Evolutionary conservation across 53 echinoderm and acorn worm species (phyloP), one percentile per base, ranked within the genome.

Genomic region (Echinarachnius parma): DNA sequence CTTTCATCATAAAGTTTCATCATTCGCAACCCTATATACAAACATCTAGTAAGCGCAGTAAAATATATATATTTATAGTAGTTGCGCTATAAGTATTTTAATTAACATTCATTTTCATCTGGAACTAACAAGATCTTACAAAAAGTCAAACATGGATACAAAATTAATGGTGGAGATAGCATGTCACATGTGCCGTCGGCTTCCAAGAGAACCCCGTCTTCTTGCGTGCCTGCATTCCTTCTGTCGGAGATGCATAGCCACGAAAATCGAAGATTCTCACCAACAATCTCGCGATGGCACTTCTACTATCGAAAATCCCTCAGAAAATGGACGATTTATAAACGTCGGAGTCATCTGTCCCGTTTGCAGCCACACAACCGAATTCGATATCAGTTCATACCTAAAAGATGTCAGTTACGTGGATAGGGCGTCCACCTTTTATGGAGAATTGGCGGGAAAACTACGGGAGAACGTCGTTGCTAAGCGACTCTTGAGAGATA

Each of bases 151-250:
- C 11, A 49, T 49, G 50, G 19, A 49, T 49, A 4, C 10, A 4
- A 9, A 9, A 18, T 4, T 49, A 4, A 4, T 13, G 19, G 18
- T 4, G 18, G 50, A 49, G 50, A 49, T 49, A 10, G 18, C 50
- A 10, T 49, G 50, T 49, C 19, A 9, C 4, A 10, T 49, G 13
- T 49, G 50, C 18, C 13, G 50, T 18, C 50, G 19, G 10, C 13
- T 49, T 19, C 13, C 50, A 19, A 49, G 19, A 13, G 50, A 49
- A 7, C 61, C 16, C 9, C 61, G 61, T 23, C 35, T 34, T 5
- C 35, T 61, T 4, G 61, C 32, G n/a, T 35, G 61, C 23, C 20
- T 61, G n/a, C 61, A 35, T 18, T 49, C 50, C 4, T 49, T 49
- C 50, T 49, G 50, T 18, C 50, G 11, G 2, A 30, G 61, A 19